A percentile compares a stretch with the other conserved stretches of the same genome.
Evolutionary conservation across 2,113 vertebrate species (phyloP).

Genomic region (Marmota flaviventris): DNA sequence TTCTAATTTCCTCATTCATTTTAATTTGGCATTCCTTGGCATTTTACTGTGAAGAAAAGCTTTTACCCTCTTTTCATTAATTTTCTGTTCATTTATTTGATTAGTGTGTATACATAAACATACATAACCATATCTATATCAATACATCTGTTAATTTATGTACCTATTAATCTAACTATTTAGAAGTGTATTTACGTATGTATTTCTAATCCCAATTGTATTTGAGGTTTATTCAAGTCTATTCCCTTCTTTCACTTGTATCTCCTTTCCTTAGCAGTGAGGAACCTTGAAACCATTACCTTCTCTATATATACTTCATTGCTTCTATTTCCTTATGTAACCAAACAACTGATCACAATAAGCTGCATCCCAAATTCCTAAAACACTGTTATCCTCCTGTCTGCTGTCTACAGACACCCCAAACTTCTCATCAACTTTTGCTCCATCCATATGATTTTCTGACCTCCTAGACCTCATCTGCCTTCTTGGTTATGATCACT

Average conservation of each 20-base stretch:
- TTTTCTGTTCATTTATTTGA: background rate
- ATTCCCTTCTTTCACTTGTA: background rate
- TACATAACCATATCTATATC: background rate
- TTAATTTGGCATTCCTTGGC: background rate
- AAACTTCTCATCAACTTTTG: no score
- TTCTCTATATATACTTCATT: accelerated
- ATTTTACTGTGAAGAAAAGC: background rate
- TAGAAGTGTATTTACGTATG: background rate
- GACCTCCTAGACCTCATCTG: background rate
- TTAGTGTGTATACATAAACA: background rate
- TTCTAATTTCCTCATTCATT: background rate
- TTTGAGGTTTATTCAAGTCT: accelerated
- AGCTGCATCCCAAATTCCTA: no score
- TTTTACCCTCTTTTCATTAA: background rate
- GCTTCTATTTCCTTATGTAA: background rate
- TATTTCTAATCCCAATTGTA: background rate
- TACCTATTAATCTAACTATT: background rate
- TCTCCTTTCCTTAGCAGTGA: background rate
- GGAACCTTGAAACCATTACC: background rate
- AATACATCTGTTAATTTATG: background rate
- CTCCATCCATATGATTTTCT: background rate
- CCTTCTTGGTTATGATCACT: background rate
- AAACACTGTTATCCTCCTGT: background rate
- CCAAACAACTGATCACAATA: background rate
- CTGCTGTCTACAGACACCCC: background rate